A percentile compares a stretch with the other conserved stretches of the same genome.
phyloP scores from a whole-genome alignment of 2,888 invertebrate species.

The Polia nebulosa region DNA sequence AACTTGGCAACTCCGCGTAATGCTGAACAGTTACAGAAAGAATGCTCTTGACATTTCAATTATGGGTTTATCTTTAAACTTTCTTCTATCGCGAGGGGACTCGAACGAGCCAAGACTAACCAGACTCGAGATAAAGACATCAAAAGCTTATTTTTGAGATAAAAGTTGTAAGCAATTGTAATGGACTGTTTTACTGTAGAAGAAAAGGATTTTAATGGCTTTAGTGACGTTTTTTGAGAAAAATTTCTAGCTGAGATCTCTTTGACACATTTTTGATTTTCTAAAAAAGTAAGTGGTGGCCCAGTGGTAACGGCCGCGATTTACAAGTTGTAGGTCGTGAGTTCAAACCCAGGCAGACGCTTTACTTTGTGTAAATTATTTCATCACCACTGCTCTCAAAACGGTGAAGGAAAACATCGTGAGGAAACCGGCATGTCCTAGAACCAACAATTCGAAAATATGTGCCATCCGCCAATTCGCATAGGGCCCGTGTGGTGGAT shows the following conservation, averaged over 20 bases:
- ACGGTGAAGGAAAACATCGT: too few species aligned
- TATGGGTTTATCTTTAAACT: constrained; percentile 82
- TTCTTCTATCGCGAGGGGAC: constrained; percentile 67
- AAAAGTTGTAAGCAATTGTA: constrained; percentile 39
- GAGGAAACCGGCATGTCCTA: too few species aligned
- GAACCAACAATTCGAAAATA: too few species aligned
- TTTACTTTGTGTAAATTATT: too few species aligned
- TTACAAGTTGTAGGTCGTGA: too few species aligned
- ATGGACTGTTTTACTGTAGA: constrained; percentile 19
- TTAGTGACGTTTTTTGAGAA: background rate
- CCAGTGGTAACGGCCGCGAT: too few species aligned
- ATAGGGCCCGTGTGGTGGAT: too few species aligned
- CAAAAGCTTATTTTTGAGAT: constrained; percentile 59
- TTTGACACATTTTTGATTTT: background rate
- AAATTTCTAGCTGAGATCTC: background rate
- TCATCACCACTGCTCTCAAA: too few species aligned
- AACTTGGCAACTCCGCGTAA: constrained; percentile 53
- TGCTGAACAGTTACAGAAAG: constrained; percentile 68
- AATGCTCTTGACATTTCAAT: constrained; percentile 85
- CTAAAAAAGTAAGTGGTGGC: too few species aligned
- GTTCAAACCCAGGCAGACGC: too few species aligned
- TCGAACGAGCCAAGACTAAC: constrained; percentile 64
- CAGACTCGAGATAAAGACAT: constrained; percentile 61
- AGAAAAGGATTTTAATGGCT: constrained; percentile 17
- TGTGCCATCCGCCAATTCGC: too few species aligned